Percentiles rank a stretch among this genome's conserved stretches.
phyloP scores from a whole-genome alignment of 1,140 invertebrate species.

The Bombus vancouverensis region DNA sequence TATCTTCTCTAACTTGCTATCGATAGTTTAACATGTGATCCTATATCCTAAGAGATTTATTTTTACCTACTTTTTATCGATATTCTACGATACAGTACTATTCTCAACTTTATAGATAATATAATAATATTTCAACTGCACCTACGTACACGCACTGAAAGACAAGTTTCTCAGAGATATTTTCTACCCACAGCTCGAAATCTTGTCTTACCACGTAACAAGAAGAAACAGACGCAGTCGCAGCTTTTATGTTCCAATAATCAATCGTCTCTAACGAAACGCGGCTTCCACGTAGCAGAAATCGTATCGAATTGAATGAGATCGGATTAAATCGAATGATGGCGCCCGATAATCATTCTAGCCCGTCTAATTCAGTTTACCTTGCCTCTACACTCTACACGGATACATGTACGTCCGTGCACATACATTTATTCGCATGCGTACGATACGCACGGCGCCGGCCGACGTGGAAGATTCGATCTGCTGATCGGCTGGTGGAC shows the following conservation, averaged over 20 bases:
- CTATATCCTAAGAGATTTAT: no score
- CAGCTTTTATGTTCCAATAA: background rate
- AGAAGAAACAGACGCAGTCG: no score
- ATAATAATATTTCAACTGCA: background rate
- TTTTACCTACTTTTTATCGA: no score
- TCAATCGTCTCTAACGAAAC: background rate
- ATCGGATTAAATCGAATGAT: background rate
- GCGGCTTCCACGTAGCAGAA: background rate
- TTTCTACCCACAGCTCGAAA: background rate
- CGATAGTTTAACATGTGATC: no score
- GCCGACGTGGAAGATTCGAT: conserved; percentile 45
- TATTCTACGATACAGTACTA: no score
- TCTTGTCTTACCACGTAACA: background rate
- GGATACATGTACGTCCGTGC: conserved; percentile 50
- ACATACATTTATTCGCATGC: conserved; percentile 54
- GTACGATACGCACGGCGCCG: conserved; percentile 42
- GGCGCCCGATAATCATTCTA: background rate
- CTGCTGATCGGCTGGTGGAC: conserved; percentile 42
- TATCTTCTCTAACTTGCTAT: no score
- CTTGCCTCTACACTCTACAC: background rate
- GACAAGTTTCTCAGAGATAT: background rate
- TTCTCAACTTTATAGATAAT: no score
- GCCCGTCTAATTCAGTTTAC: background rate
- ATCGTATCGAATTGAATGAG: background rate
- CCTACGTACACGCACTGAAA: background rate